Percentiles rank a stretch among this genome's conserved stretches.
Evolutionary conservation across 2,888 invertebrate genomes (phyloP).

Genomic region (Agrochola macilenta): DNA sequence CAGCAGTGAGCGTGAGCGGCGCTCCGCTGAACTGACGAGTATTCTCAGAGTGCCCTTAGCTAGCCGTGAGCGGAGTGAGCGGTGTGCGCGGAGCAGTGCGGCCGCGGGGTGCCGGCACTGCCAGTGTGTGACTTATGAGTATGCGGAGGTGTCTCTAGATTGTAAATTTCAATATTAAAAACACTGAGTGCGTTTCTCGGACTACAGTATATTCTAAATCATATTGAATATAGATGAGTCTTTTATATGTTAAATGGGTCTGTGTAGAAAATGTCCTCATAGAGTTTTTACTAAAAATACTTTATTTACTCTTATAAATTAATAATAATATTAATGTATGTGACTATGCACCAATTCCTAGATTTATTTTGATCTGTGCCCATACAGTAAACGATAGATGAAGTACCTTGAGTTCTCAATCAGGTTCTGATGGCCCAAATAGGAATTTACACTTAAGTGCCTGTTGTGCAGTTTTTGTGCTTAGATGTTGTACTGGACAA

Average conservation of each 20-base stretch:
- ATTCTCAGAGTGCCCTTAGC: slow-evolving; percentile 69
- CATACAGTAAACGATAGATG: slow-evolving; percentile 50
- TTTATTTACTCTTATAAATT: slow-evolving; percentile 84
- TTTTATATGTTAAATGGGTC: slow-evolving; percentile 87
- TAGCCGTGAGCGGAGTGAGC: slow-evolving; percentile 63
- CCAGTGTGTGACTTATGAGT: slow-evolving; percentile 61
- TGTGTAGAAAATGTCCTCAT: slow-evolving; percentile 86
- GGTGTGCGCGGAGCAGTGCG: slow-evolving; percentile 49
- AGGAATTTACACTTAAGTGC: slow-evolving; percentile 77
- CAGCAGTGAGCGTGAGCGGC: slow-evolving; percentile 80
- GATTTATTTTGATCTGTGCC: slow-evolving; percentile 62
- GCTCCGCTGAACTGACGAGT: slow-evolving; percentile 61
- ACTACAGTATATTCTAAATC: slow-evolving; percentile 85
- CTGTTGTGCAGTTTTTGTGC: slow-evolving; percentile 73
- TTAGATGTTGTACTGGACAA: slow-evolving; percentile 56
- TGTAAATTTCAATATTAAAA: slow-evolving; percentile 79
- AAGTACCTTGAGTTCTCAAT: slow-evolving; percentile 49
- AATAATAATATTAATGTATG: slow-evolving; percentile 75
- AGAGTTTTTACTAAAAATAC: slow-evolving; percentile 87
- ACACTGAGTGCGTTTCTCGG: slow-evolving; percentile 78
- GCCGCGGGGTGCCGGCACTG: slow-evolving; percentile 46
- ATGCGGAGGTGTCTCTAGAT: slow-evolving; percentile 71
- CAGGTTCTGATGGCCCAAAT: slow-evolving; percentile 66
- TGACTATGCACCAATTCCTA: slow-evolving; percentile 67
- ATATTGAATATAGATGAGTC: slow-evolving; percentile 83